Evolutionary conservation across 2,797 vertebrate genomes (phyloP).

Genomic region (Onychomys leucogaster): DNA sequence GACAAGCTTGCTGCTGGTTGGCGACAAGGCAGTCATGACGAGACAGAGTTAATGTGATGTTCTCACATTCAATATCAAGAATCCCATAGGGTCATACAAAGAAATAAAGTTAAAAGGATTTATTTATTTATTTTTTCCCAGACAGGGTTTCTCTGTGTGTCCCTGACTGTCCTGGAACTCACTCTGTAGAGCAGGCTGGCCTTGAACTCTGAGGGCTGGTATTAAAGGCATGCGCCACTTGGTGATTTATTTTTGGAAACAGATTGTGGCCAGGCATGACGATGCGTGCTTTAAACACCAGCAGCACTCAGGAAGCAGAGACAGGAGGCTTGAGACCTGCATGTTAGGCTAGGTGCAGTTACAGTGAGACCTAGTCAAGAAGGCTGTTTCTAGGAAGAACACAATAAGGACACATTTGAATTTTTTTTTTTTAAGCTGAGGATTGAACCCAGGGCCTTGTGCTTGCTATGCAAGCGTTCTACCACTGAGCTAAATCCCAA

Average conservation of each 20-base stretch:
- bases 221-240: background rate
- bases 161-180: background rate
- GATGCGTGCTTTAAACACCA: background rate
- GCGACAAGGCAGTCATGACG: background rate
- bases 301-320: background rate
- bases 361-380: background rate
- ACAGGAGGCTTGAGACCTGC: background rate
- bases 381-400: background rate
- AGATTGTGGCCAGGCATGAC: background rate
- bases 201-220: background rate
- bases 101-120: slow-evolving; percentile 14
- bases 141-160: background rate
- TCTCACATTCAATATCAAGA: background rate
- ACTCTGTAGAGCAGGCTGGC: background rate
- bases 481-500: too few relatives aligned
- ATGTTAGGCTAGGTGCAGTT: background rate
- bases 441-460: too few relatives aligned
- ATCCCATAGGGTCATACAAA: background rate
- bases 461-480: too few relatives aligned
- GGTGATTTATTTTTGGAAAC: background rate
- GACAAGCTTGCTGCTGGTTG: background rate
- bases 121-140: background rate
- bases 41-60: background rate
- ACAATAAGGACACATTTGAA: slow-evolving; percentile 22
- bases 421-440: too few relatives aligned